phyloP scores from a whole-genome alignment of 64 coral and sea anemone species.

The Pocillopora damicornis region DNA sequence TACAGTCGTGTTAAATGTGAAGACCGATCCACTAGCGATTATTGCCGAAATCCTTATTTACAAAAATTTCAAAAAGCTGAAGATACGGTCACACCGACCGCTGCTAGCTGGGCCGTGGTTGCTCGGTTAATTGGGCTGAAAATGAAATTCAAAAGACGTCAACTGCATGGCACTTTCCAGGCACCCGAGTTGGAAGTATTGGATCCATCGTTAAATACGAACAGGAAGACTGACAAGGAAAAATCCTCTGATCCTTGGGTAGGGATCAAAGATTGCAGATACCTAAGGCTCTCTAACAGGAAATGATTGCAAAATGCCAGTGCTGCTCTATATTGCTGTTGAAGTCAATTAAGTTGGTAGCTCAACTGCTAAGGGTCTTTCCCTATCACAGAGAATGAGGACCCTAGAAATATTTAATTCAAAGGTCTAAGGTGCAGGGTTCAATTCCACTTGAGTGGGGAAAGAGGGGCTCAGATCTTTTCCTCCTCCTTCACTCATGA shows the following conservation, averaged over 20 bases:
- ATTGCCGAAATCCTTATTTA: neutral
- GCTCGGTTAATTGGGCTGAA: conserved; percentile 10
- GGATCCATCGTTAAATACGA: neutral
- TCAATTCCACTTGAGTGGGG: too few relatives aligned
- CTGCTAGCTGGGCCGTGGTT: neutral
- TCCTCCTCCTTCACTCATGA: too few relatives aligned
- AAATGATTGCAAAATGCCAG: neutral
- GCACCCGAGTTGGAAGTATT: conserved; percentile 14
- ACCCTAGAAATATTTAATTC: too few relatives aligned
- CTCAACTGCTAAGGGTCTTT: too few relatives aligned
- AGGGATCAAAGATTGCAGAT: neutral
- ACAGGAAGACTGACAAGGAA: neutral
- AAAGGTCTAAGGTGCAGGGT: too few relatives aligned
- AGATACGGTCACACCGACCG: neutral
- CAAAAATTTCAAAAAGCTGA: neutral
- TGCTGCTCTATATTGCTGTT: too few relatives aligned
- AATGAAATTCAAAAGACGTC: conserved; percentile 13
- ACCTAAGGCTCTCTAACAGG: neutral
- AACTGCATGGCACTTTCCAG: conserved; percentile 4
- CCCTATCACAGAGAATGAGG: too few relatives aligned
- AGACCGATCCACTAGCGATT: neutral
- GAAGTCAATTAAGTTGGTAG: too few relatives aligned
- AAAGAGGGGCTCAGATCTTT: too few relatives aligned
- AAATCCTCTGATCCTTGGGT: neutral
- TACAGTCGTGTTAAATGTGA: neutral